Base-by-base conservation (phyloP, 2,888 invertebrate species). In the Theristus sp. region DNA sequence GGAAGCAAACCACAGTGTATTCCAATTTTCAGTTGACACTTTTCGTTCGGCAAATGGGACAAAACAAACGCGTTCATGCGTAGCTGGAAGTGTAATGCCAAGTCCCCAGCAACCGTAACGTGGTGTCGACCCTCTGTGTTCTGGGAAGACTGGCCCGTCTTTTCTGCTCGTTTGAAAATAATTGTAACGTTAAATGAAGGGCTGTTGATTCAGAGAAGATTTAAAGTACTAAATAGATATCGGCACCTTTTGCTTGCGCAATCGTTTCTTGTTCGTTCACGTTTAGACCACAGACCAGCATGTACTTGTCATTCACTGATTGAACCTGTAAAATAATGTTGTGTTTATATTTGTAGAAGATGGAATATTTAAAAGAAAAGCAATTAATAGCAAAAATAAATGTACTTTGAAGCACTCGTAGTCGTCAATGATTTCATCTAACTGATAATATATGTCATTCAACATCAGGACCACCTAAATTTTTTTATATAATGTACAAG, bases 391-490 rank as follows among this genome's bases (percentile, higher is more conserved):
- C 10, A 38, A 38, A 38, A 38, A 38, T 38, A 20, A 13, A 13
- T n/a, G n/a, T 10, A 56, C 56, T n/a, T 57, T 57, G 38, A 57
- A 57, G n/a, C 29, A 29, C 2, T 31, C 26, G 46, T 59, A 59
- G 13, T 53, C 30, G 6, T 31, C 59, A 68, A 89, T 86, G 63
- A 88, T 86, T 0, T 85, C 84, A 71, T 89, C 89, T 70, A 87
- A 88, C 68, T 84, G 83, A 0, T 88, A 87, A 75, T 89, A 89
- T 56, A 89, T 77, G 71, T 88, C 87, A 72, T 89, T 89, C 56
- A 89, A 77, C 65, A 89, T 81, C 72, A 86, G 85, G 56, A 89
- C 87, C 2, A 38, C 28, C 55, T 59, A 55, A 49, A 38, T 13
- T 13, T 38, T 38, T 38, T 38, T 13, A 38, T 38, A 38, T 10